Conservation (phyloP, 2,888 invertebrate genomes). For the Mycalesis mineus region DNA sequence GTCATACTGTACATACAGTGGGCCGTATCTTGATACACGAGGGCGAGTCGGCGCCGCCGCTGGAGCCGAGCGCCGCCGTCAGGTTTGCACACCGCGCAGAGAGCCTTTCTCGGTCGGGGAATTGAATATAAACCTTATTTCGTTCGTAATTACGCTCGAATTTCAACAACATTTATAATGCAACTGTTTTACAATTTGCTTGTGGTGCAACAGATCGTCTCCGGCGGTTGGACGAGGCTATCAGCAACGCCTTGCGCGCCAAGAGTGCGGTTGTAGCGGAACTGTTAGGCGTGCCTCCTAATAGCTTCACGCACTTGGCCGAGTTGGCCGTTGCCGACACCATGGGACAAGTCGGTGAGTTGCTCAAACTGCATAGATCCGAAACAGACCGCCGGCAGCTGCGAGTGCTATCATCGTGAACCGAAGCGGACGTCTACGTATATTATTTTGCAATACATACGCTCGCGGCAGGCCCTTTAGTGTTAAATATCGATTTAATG, state of each 20-base stretch:
- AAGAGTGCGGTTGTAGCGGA: conserved; percentile 53
- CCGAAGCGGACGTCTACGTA: too few species aligned
- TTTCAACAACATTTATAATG: too few species aligned
- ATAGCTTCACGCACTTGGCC: conserved; percentile 46
- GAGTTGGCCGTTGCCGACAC: conserved; percentile 64
- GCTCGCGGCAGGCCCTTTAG: too few species aligned
- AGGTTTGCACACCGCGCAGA: conserved; percentile 35
- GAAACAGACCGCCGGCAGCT: too few species aligned
- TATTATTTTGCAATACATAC: too few species aligned
- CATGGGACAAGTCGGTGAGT: conserved; percentile 54
- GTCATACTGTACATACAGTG: too few species aligned
- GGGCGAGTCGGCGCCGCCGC: conserved; percentile 25
- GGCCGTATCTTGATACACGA: conserved; percentile 31
- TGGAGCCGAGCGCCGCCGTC: conserved; percentile 40
- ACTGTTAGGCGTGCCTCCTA: conserved; percentile 50
- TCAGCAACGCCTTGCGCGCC: conserved; percentile 50
- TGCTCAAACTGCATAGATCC: too few species aligned
- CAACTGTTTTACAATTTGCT: too few species aligned
- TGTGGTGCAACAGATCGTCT: conserved; percentile 56
- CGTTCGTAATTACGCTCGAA: too few species aligned
- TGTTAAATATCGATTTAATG: too few species aligned
- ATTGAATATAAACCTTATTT: too few species aligned
- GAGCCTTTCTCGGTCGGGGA: conserved; percentile 48
- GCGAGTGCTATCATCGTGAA: too few species aligned
- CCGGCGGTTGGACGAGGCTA: conserved; percentile 59